Base-by-base conservation (phyloP, 1,140 invertebrate genomes). In the Pogonognathellus flavescens region DNA sequence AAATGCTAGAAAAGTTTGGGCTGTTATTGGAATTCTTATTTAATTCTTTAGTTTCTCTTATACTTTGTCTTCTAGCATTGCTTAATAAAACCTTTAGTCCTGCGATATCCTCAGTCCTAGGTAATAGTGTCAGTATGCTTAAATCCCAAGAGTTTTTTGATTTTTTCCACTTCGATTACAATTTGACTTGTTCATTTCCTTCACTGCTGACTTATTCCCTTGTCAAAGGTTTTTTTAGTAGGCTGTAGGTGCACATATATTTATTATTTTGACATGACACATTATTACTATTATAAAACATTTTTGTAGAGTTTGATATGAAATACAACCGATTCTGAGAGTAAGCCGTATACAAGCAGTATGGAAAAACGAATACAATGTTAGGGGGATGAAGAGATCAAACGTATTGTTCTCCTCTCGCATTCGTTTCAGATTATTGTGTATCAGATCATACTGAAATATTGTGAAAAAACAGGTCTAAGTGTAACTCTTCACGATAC, bases 371-470 rank as follows among this genome's bases (percentile, higher is more conserved):
- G 31, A 76, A 76, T 76, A 50, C 31, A 76, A 76, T 76, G 41
- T 76, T 25, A 76, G 70, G 41, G 16, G 49, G 49, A 25, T 66
- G 22, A 20, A n/a, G 66, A 72, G 70, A 76, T 25, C 70, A 76
- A 76, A 8, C 41, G 31, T n/a, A 9, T 76, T 76, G 70, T 76
- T 76, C 70, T 76, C 41, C 53, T 76, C 14, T 50, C 31, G n/a
- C n/a, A n/a, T 72, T 31, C 22, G 62, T 25, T 20, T 76, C 25
- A 31, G 70, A 76, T 10, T 76, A 76, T 76, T 76, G 22, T 76
- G 70, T 76, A 49, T 31, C 70, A 50, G 70, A 76, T 76, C 70
- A 76, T 76, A 76, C 70, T 76, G 70, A 49, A 76, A 76, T 76
- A 76, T 76, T 76, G 70, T 76, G 41, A 25, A 25, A 41, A 76